Conservation (phyloP, 2,888 invertebrate species). For the Netelia inedita region DNA sequence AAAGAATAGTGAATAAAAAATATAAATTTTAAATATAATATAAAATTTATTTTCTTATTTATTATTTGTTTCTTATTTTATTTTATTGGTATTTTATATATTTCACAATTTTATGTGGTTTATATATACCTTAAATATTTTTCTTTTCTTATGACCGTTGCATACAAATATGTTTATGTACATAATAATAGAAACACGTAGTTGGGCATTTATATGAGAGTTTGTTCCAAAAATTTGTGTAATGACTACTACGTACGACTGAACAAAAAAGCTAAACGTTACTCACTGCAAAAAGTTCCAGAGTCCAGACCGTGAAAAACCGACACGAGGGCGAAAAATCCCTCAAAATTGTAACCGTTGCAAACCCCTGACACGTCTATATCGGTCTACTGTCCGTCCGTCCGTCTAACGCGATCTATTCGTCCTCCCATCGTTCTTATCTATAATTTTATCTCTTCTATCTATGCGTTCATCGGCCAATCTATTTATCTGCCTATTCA, state of each 20-base stretch:
- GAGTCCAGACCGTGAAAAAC: slow-evolving; percentile 24
- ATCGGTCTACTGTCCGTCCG: too few species aligned
- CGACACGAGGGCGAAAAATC: slow-evolving; percentile 20
- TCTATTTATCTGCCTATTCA: too few species aligned
- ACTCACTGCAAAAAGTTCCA: slow-evolving; percentile 12
- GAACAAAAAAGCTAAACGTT: slow-evolving; percentile 31
- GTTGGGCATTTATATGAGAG: background rate
- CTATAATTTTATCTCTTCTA: too few species aligned
- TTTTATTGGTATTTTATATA: too few species aligned
- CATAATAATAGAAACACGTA: slow-evolving; percentile 1
- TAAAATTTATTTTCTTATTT: too few species aligned
- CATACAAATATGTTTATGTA: background rate
- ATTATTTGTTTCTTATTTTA: too few species aligned
- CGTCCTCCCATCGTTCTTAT: too few species aligned
- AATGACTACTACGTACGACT: background rate
- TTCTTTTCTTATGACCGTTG: background rate
- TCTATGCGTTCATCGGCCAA: too few species aligned
- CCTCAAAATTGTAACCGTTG: slow-evolving; percentile 6
- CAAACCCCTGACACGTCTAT: background rate
- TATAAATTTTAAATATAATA: too few species aligned
- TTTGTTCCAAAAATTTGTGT: slow-evolving; percentile 20
- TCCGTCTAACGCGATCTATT: too few species aligned
- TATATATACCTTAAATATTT: background rate
- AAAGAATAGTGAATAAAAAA: too few species aligned
- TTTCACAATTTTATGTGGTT: too few species aligned